Evolutionary conservation across 2,888 invertebrate species (phyloP), one percentile per base, ranked within the genome.

Genomic region (Drosophila falleni): DNA sequence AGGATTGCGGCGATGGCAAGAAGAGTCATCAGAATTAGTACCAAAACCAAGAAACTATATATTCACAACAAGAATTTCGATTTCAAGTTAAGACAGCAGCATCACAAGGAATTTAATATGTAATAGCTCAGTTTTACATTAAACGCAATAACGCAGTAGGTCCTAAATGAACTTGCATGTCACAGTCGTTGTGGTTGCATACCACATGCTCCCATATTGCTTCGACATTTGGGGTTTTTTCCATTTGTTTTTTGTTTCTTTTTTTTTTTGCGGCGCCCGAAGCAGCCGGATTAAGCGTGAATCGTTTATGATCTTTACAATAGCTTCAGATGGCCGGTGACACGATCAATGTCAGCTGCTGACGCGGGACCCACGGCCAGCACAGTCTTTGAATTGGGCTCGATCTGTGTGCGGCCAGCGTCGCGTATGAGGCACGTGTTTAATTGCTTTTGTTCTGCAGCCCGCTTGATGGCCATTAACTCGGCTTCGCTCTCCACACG

Each of bases 351-450:
- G 47, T 95, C 91, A 81, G 94, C 94, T 80, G 95, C 95, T 42
- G 96, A 95, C 4, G 97, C 98, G 51, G 98, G 99, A n/a, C 99
- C 99, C 59, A 99, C 94, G 1, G 97, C 98, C 62, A 98, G 93
- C 1, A 98, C 98, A 64, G 99, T 99, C 87, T 95, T 95, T 10
- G 97, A 96, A 75, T 98, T 98, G 0, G 96, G 95, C 50, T 96
- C 96, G 73, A 99, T 96, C 93, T 99, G 98, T 6, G 98, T 99
- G 79, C 97, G 95, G 2, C 99, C 99, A 5, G 98, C 98, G 93
- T 99, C 98, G 74, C 95, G 94, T 70, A 99, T 96, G 31, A 97
- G 91, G 71, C 96, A 95, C 11, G 96, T 95, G 39, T 96, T 93
- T 0, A 98, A 93, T 33, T 96, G 96, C 67, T 94, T 91, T 33